Percentiles rank a stretch among this genome's conserved stretches.
Evolutionary conservation across 2,888 invertebrate genomes (phyloP).

Genomic region (Dugesia japonica): DNA sequence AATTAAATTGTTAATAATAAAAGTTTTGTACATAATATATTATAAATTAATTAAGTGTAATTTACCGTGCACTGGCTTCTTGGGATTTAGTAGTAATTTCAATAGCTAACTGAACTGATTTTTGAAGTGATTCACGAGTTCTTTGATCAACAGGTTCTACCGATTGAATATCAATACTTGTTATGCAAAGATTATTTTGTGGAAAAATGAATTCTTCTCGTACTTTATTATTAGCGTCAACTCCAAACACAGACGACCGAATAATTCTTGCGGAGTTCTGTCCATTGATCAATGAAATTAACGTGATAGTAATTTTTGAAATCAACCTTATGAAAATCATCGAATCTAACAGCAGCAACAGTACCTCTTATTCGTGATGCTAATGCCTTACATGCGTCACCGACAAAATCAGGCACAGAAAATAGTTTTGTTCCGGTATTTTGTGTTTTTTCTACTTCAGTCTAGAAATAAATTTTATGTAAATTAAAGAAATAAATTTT

Average conservation of each 20-base stretch:
- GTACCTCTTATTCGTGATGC: slow-evolving; percentile 41
- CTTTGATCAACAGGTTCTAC: slow-evolving; percentile 52
- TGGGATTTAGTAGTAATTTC: slow-evolving; percentile 52
- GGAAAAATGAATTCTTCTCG: slow-evolving; percentile 47
- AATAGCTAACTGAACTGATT: slow-evolving; percentile 51
- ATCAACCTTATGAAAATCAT: slow-evolving; percentile 40
- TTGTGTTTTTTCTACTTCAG: neutral
- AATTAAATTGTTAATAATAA: too few species aligned
- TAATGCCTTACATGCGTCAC: slow-evolving; percentile 42
- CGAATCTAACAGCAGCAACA: slow-evolving; percentile 41
- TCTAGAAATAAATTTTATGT: neutral
- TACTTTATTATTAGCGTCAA: slow-evolving; percentile 36
- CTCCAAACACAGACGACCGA: slow-evolving; percentile 41
- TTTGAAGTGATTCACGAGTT: slow-evolving; percentile 50
- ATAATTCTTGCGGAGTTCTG: slow-evolving; percentile 41
- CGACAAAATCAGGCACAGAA: slow-evolving; percentile 44
- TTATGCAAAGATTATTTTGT: slow-evolving; percentile 49
- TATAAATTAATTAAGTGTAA: too few species aligned
- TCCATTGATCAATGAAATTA: too few species aligned
- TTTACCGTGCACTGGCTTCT: slow-evolving; percentile 39
- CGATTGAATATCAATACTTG: slow-evolving; percentile 51
- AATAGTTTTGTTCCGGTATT: slow-evolving; percentile 37
- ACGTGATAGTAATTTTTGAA: too few species aligned
- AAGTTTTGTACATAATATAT: too few species aligned
- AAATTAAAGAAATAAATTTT: too few species aligned